These are phyloP conservation scores for Montipora efflorescens DNA, from an alignment of 64 coral and sea anemone genomes.

Conservation along the genomic window DNA sequence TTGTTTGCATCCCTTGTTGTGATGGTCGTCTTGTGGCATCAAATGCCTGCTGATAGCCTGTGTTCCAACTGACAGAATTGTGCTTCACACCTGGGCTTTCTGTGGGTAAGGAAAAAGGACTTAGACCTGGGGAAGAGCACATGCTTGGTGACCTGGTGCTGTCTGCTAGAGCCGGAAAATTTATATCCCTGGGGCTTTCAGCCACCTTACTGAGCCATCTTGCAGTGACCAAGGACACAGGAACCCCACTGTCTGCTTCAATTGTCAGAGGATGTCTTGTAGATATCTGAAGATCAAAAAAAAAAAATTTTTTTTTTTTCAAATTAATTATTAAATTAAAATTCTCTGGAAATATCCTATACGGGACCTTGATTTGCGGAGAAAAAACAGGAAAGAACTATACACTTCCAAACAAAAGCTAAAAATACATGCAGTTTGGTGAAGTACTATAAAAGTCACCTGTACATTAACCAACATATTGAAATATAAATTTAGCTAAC, in stretches of 20 bases:
- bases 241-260: constrained; percentile 9
- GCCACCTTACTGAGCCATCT: not conserved
- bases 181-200: constrained; percentile 15
- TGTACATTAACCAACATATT: too few relatives aligned
- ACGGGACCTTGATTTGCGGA: too few relatives aligned
- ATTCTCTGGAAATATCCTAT: too few relatives aligned
- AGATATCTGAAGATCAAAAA: not conserved
- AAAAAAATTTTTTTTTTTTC: not conserved
- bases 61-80: not conserved
- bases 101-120: not conserved
- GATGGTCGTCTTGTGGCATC: not conserved
- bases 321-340: too few relatives aligned
- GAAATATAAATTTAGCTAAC: too few relatives aligned
- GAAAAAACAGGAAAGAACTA: too few relatives aligned
- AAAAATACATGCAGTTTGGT: too few relatives aligned
- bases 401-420: too few relatives aligned
- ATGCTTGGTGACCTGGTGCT: constrained; percentile 31
- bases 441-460: too few relatives aligned
- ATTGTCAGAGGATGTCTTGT: not conserved
- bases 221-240: not conserved
- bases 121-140: constrained; percentile 9
- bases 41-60: constrained; percentile 13
- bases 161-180: not conserved
- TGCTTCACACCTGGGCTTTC: not conserved
- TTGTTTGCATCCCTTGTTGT: not conserved